Conservation (phyloP, 2,888 invertebrate genomes). For the Drosophila pseudotalamancana region DNA sequence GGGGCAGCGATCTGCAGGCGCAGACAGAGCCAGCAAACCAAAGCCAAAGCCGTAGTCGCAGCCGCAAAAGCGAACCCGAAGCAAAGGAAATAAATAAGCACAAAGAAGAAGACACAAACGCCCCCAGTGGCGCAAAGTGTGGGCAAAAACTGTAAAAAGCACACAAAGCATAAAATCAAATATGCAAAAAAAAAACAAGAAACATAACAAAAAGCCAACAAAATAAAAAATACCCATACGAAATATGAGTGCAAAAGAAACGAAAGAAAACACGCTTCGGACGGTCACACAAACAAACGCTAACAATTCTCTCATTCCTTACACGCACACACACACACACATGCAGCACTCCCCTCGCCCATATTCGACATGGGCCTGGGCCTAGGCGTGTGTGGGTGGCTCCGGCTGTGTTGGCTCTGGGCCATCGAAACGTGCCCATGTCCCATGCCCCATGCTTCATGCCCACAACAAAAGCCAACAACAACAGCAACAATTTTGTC, state of each 20-base stretch:
- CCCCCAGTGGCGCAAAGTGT: slow-evolving; percentile 67
- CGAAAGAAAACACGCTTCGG: slow-evolving; percentile 55
- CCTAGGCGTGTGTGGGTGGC: slow-evolving; percentile 45
- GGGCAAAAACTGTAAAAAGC: slow-evolving; percentile 74
- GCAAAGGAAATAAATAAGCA: slow-evolving; percentile 12
- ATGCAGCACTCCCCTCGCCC: neutral
- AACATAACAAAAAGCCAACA: slow-evolving; percentile 1
- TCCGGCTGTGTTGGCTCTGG: slow-evolving; percentile 60
- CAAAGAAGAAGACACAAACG: slow-evolving; percentile 50
- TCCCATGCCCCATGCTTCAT: slow-evolving; percentile 26
- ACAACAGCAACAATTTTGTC: slow-evolving; percentile 48
- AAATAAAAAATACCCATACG: slow-evolving; percentile 56
- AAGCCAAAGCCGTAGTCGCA: slow-evolving; percentile 20
- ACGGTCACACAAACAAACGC: slow-evolving; percentile 21
- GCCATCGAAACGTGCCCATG: slow-evolving; percentile 68
- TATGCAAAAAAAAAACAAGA: slow-evolving; percentile 56
- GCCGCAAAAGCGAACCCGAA: slow-evolving; percentile 15
- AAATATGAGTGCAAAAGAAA: slow-evolving; percentile 71
- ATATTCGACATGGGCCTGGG: slow-evolving; percentile 33
- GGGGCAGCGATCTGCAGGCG: slow-evolving; percentile 20
- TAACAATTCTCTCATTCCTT: slow-evolving; percentile 34
- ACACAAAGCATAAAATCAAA: slow-evolving; percentile 77
- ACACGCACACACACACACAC: slow-evolving; percentile 6
- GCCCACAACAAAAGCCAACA: slow-evolving; percentile 39
- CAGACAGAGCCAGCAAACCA: slow-evolving; percentile 25